Percentiles rank a stretch among this genome's conserved stretches.
Conservation (phyloP, 1,140 invertebrate genomes). For the Meloidogyne chitwoodi region DNA sequence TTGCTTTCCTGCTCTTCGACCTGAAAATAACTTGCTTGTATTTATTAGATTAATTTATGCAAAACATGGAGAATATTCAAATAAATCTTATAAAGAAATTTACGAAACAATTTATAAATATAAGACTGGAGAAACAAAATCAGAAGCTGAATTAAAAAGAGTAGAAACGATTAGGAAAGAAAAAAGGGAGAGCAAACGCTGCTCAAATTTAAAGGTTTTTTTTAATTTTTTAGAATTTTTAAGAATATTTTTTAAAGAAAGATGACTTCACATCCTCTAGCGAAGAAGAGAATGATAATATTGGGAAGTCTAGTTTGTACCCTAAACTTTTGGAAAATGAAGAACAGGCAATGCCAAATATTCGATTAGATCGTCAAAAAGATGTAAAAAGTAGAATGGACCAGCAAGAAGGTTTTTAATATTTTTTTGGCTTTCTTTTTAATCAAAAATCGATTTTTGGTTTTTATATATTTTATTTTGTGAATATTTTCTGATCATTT, state of each 20-base stretch:
- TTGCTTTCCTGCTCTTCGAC: conserved; percentile 32
- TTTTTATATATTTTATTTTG: no score
- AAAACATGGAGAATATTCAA: conserved; percentile 20
- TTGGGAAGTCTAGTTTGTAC: conserved; percentile 8
- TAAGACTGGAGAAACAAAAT: conserved; percentile 20
- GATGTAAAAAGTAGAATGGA: not conserved
- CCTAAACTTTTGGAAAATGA: not conserved
- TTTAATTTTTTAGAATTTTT: not conserved
- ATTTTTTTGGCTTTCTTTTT: not conserved
- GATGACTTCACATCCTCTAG: conserved; percentile 3
- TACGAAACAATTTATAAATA: conserved; percentile 26
- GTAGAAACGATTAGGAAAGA: conserved; percentile 28
- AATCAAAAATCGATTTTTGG: no score
- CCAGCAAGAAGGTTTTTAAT: not conserved
- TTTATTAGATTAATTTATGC: conserved; percentile 19
- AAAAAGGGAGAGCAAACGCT: not conserved
- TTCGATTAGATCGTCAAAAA: conserved; percentile 22
- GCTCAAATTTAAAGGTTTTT: not conserved
- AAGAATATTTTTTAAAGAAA: not conserved
- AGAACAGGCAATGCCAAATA: conserved; percentile 31
- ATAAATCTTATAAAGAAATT: conserved; percentile 38
- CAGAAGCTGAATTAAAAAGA: conserved; percentile 23
- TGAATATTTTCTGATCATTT: no score
- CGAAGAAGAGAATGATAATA: not conserved
- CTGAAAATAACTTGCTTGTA: conserved; percentile 40